Conservation (phyloP, 2,797 vertebrate species). For the Chelonia mydas region DNA sequence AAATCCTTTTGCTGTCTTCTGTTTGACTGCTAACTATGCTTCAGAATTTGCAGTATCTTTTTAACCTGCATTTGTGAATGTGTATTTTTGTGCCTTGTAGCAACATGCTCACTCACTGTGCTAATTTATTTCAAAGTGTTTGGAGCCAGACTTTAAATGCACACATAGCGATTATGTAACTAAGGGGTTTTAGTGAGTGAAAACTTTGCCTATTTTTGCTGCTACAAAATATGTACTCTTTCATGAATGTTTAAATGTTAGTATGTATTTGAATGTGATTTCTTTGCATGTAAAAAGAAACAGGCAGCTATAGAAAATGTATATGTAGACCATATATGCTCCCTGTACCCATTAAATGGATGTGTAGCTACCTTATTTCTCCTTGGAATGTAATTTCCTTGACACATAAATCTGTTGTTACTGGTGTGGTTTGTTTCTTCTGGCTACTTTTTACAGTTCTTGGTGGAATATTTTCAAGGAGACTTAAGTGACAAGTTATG, state of each 20-base stretch:
- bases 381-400: slow-evolving; percentile 58
- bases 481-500: background rate
- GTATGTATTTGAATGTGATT: slow-evolving; percentile 63
- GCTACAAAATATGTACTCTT: slow-evolving; percentile 48
- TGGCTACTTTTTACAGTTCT: background rate
- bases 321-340: slow-evolving; percentile 2
- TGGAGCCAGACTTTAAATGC: slow-evolving; percentile 27
- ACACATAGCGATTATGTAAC: background rate
- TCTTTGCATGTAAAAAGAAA: slow-evolving; percentile 60
- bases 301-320: background rate
- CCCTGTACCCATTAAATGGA: background rate
- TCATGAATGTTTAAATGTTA: slow-evolving; percentile 50
- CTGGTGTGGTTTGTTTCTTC: background rate
- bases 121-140: slow-evolving; percentile 26
- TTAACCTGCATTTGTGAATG: background rate
- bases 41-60: slow-evolving; percentile 12
- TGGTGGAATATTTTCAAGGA: background rate
- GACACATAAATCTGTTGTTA: slow-evolving; percentile 34
- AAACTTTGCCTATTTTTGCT: slow-evolving; percentile 44
- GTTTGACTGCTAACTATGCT: background rate
- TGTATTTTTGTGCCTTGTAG: slow-evolving; percentile 59
- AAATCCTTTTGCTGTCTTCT: slow-evolving; percentile 17
- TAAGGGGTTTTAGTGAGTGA: slow-evolving; percentile 27
- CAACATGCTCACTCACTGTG: slow-evolving; percentile 42
- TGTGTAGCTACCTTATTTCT: slow-evolving; percentile 41